phyloP scores from a whole-genome alignment of 2,888 invertebrate species.

The Cynaeus angustus region DNA sequence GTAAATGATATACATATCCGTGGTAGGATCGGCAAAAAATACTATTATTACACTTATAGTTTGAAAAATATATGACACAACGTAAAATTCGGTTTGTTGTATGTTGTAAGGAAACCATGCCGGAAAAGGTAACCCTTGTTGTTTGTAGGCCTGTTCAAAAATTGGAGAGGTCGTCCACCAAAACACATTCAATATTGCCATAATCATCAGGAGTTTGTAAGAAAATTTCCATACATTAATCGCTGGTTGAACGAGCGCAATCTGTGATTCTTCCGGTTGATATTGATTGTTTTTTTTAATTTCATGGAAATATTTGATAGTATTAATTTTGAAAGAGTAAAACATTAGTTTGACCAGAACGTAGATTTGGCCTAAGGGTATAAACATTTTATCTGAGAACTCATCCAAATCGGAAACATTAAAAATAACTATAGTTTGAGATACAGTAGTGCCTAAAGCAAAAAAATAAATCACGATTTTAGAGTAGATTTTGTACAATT shows the following conservation, averaged over 20 bases:
- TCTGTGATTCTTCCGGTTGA: slow-evolving; percentile 5
- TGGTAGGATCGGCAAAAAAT: neutral
- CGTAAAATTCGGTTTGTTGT: slow-evolving; percentile 2
- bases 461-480: too few species aligned
- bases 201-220: slow-evolving; percentile 35
- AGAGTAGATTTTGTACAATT: too few species aligned
- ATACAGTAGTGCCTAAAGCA: too few species aligned
- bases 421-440: too few species aligned
- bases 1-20: neutral
- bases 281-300: too few species aligned
- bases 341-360: too few species aligned
- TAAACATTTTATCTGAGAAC: too few species aligned
- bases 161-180: slow-evolving; percentile 46
- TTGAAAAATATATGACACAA: slow-evolving; percentile 11
- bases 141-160: slow-evolving; percentile 34
- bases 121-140: slow-evolving; percentile 1
- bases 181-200: slow-evolving; percentile 14
- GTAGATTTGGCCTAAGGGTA: too few species aligned
- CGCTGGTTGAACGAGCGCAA: slow-evolving; percentile 16
- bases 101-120: slow-evolving; percentile 27
- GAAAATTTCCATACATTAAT: slow-evolving; percentile 38
- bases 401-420: too few species aligned
- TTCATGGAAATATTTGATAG: too few species aligned
- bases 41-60: neutral
- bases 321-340: too few species aligned